A percentile compares a stretch with the other conserved stretches of the same genome.
These are phyloP conservation scores for Clarias laeviceps DNA, from an alignment of 2,797 vertebrate species.

Conservation along the genomic window DNA sequence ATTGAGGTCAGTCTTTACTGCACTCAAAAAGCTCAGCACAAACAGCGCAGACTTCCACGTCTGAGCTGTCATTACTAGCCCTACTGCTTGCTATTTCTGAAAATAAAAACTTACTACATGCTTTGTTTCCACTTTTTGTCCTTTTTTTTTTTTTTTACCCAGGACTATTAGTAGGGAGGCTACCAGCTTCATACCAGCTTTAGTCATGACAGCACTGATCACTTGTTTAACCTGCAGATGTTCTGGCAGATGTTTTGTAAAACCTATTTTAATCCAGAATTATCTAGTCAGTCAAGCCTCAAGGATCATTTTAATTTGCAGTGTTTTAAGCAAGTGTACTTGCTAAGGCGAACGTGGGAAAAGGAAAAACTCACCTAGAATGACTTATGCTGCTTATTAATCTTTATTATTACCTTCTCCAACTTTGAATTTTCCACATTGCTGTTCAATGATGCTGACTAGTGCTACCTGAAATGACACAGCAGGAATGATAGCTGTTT, in stretches of 20 bases:
- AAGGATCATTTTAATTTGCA: neutral
- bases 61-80: neutral
- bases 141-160: neutral
- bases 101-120: neutral
- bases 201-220: neutral
- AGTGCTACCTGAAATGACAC: neutral
- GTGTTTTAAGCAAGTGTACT: neutral
- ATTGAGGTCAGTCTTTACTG: constrained; percentile 64
- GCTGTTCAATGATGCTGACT: neutral
- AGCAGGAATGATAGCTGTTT: neutral
- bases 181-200: neutral
- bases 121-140: neutral
- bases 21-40: constrained; percentile 45
- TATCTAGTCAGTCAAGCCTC: neutral
- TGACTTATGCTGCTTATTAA: neutral
- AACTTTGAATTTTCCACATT: neutral
- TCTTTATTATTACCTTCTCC: neutral
- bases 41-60: constrained; percentile 34
- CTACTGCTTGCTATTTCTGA: constrained; percentile 13
- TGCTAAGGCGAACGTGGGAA: neutral
- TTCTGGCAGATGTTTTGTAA: constrained; percentile 13
- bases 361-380: neutral
- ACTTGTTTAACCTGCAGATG: neutral
- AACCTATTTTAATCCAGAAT: neutral
- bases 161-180: neutral